These are phyloP conservation scores for Drosophila aff. DNA, from an alignment of 1,140 invertebrate species.

Conservation along the genomic window DNA sequence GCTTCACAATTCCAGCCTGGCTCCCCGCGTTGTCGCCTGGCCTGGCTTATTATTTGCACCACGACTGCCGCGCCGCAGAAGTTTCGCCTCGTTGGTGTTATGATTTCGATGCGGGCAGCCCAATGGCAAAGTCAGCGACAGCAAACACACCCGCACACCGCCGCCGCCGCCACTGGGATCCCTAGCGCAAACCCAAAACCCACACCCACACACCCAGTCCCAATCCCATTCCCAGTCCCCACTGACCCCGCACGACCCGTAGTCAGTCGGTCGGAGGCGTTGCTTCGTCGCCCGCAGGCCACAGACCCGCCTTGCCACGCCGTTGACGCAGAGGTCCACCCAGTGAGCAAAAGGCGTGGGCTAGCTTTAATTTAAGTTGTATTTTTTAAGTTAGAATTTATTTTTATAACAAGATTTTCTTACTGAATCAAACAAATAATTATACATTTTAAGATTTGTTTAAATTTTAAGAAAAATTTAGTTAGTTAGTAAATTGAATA, in stretches of 20 bases:
- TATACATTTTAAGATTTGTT: neutral
- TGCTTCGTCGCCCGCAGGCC: slow-evolving; percentile 66
- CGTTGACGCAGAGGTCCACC: slow-evolving; percentile 66
- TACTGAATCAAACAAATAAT: neutral
- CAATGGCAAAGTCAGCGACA: slow-evolving; percentile 75
- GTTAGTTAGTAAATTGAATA: too few species aligned
- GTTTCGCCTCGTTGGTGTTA: slow-evolving; percentile 82
- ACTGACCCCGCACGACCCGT: slow-evolving; percentile 40
- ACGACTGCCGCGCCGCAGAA: slow-evolving; percentile 75
- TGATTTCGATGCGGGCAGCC: slow-evolving; percentile 81
- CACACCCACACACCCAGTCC: slow-evolving; percentile 7
- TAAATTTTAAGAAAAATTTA: neutral
- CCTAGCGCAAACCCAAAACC: slow-evolving; percentile 14
- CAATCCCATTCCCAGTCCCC: slow-evolving; percentile 31
- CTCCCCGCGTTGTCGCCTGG: slow-evolving; percentile 42
- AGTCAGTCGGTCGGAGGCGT: slow-evolving; percentile 37
- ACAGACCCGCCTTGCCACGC: slow-evolving; percentile 70
- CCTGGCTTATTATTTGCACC: slow-evolving; percentile 80
- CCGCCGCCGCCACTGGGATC: slow-evolving; percentile 17
- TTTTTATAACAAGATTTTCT: too few species aligned
- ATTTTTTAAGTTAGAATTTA: neutral
- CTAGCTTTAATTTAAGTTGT: neutral
- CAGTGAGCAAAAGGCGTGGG: slow-evolving; percentile 41
- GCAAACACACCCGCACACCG: slow-evolving; percentile 38
- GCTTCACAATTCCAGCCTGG: slow-evolving; percentile 37